A percentile compares a stretch with the other conserved stretches of the same genome.
These are phyloP conservation scores for Pangasius mekongensis DNA, from an alignment of 2,797 vertebrate genomes.

Conservation along the genomic window DNA sequence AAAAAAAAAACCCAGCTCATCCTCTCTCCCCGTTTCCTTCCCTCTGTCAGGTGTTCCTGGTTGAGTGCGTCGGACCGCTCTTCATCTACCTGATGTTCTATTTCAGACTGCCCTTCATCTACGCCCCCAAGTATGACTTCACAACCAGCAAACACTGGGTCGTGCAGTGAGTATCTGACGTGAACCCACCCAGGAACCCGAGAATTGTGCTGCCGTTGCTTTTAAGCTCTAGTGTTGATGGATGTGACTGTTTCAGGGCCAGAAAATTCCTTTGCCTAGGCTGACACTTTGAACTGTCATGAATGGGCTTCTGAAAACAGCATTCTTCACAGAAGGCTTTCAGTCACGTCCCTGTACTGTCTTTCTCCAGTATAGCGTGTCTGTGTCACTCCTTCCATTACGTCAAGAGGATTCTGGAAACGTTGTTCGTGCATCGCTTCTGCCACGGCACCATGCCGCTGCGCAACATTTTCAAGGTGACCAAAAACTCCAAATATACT, in stretches of 20 bases:
- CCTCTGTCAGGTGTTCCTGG: constrained; percentile 83
- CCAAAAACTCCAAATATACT: not conserved
- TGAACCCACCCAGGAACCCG: not conserved
- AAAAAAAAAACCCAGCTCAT: not conserved
- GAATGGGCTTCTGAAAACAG: not conserved
- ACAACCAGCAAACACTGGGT: constrained; percentile 88
- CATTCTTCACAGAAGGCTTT: not conserved
- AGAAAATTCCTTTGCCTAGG: not conserved
- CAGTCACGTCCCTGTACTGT: not conserved
- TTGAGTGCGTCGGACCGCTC: constrained; percentile 87
- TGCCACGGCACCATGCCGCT: constrained; percentile 94
- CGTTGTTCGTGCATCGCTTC: constrained; percentile 91
- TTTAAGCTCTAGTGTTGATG: constrained; percentile 6
- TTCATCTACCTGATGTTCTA: constrained; percentile 94
- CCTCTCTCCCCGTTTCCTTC: not conserved
- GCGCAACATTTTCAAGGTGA: constrained; percentile 94
- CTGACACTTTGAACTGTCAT: not conserved
- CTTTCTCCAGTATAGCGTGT: constrained; percentile 81
- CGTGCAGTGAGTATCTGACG: constrained; percentile 86
- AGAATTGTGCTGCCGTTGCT: not conserved
- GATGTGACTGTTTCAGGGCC: not conserved
- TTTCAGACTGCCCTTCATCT: constrained; percentile 91
- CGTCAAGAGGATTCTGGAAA: constrained; percentile 91
- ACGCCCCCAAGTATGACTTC: constrained; percentile 89
- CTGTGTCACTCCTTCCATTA: constrained; percentile 96